Evolutionary conservation across 2,113 vertebrate species (phyloP), one percentile per base, ranked within the genome.

Genomic region (Tupaia chinensis): DNA sequence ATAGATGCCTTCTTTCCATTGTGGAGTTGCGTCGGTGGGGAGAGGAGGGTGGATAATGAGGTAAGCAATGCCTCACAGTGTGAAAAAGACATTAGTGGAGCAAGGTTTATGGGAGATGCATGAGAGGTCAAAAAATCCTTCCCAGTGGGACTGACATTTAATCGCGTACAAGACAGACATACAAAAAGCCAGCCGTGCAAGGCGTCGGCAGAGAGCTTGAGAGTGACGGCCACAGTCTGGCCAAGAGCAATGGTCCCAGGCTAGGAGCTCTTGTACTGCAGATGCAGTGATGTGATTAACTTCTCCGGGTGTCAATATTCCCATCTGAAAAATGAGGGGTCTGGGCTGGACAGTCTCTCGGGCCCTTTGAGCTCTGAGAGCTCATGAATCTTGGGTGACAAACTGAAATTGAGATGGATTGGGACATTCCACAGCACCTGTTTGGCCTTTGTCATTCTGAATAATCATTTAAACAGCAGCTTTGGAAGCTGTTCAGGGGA

Each of bases 251-350:
- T 1, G 20, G 19, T 15, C 8, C 19, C 27, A 8, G 66, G 60
- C 22, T 1, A 1, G 53, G 17, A 72, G 23, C 20, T 22, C 54
- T 13, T 3, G 66, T 9, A 20, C 1, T 4, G 7, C 22, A 56
- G 72, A 20, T 9, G 60, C 61, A 22, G 92, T 20, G 58, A 54
- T 27, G 54, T 2, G 69, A 32, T 27, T 63, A 34, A 3, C 65
- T 77, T 74, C 56, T n/a, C 17, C 0, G 16, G 63, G 76, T 0
- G 17, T 73, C 70, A 19, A 1, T 32, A 12, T 66, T 76, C 68
- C 63, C 74, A 78, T 53, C 54, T 89, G 82, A 83, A 88, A 88
- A 85, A 44, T 29, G 79, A 80, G 95, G 72, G n/a, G 70, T 29
- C 86, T n/a, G 11, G 10, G 34, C 68, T 2, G 65, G n/a, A 58